Evolutionary conservation across 1,140 invertebrate species (phyloP).

Genomic region (Bombus vancouverensis): DNA sequence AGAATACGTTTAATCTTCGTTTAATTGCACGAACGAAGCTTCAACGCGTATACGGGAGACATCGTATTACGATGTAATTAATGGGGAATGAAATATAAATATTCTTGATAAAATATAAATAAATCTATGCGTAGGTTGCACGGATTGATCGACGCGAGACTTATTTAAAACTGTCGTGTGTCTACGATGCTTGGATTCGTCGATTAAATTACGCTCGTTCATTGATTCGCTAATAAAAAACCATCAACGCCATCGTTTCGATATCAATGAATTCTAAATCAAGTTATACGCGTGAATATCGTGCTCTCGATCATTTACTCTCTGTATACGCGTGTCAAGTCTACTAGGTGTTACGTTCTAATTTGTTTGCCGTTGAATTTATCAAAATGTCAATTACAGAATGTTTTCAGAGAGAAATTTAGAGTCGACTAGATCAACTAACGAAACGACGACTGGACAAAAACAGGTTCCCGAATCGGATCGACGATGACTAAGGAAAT

Average conservation of each 20-base stretch:
- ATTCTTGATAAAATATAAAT: not conserved
- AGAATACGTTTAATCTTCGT: not conserved
- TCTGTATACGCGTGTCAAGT: not conserved
- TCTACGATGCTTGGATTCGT: not conserved
- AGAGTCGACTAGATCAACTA: no score
- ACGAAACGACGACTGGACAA: no score
- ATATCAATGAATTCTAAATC: not conserved
- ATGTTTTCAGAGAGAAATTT: no score
- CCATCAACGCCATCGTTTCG: not conserved
- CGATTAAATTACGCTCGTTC: slow-evolving; percentile 9
- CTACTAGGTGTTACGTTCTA: not conserved
- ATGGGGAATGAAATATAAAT: not conserved
- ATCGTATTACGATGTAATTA: not conserved
- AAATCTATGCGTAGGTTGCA: not conserved
- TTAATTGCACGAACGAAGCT: not conserved
- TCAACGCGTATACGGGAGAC: no score
- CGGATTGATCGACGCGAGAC: no score
- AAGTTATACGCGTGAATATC: not conserved
- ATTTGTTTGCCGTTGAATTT: not conserved
- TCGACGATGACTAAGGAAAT: not conserved
- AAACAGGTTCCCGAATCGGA: not conserved
- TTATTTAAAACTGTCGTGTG: not conserved
- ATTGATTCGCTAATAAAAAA: not conserved
- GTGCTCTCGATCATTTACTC: not conserved
- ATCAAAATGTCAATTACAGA: no score